These are phyloP conservation scores for Gobionotothen gibberifrons DNA, from an alignment of 2,797 vertebrate species.

Conservation along the genomic window DNA sequence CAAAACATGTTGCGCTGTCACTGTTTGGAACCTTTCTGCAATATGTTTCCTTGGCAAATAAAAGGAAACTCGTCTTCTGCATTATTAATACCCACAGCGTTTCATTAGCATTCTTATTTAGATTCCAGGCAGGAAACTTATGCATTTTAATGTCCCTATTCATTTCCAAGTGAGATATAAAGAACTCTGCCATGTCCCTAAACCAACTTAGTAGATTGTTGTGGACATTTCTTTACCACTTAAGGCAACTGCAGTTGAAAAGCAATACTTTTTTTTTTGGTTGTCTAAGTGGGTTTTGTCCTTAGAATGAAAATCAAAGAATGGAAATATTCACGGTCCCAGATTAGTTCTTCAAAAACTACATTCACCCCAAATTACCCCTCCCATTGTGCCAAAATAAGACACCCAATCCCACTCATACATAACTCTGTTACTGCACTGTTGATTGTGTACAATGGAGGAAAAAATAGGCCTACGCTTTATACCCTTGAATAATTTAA, in stretches of 20 bases:
- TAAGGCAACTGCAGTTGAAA: slow-evolving; percentile 1
- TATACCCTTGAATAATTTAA: background rate
- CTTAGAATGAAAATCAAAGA: slow-evolving; percentile 37
- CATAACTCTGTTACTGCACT: slow-evolving; percentile 4
- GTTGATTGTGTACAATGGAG: background rate
- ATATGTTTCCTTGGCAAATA: slow-evolving; percentile 70
- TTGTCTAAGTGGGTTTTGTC: background rate
- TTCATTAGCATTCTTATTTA: slow-evolving; percentile 79
- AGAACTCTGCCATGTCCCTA: slow-evolving; percentile 49
- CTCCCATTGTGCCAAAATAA: slow-evolving; percentile 28
- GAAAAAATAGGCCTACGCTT: background rate
- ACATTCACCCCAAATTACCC: slow-evolving; percentile 29
- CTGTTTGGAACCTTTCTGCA: slow-evolving; percentile 30
- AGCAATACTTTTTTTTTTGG: too few species aligned
- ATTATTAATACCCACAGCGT: slow-evolving; percentile 71
- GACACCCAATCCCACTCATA: background rate
- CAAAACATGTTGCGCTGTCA: slow-evolving; percentile 48
- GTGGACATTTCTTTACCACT: slow-evolving; percentile 20
- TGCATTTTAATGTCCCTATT: slow-evolving; percentile 78
- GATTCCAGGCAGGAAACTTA: slow-evolving; percentile 71
- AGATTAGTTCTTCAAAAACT: slow-evolving; percentile 43
- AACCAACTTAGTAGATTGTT: slow-evolving; percentile 28
- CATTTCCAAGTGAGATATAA: slow-evolving; percentile 63
- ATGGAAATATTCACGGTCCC: slow-evolving; percentile 29
- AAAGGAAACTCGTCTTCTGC: slow-evolving; percentile 57